Base-by-base conservation (phyloP, 2,888 invertebrate species). In the Morinoia aosen region DNA sequence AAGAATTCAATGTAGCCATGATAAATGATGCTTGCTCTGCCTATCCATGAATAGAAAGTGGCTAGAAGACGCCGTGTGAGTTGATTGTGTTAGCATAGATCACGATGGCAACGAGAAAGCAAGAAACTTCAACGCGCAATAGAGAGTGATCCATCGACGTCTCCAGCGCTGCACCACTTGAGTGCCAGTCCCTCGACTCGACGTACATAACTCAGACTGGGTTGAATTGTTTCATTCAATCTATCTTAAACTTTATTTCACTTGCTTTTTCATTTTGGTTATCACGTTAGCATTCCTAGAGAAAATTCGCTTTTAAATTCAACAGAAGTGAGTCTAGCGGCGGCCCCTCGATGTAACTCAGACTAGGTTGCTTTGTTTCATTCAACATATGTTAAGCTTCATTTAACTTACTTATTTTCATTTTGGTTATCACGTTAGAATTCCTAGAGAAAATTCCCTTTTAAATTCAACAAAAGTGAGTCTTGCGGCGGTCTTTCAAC, bases 11-110 rank as follows among this genome's bases (percentile, higher is more conserved):
- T 93, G 93, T 57, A 93, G 93, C 93, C 57, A 93, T 57, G 93
- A 93, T 93, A 93, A 93, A 93, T 93, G 93, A 93, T 57, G 48
- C 93, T 93, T 93, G 48, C 93, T 93, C 57, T 39, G 93, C 93
- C 39, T 58, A 93, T 93, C 57, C 93, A 93, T 93, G 93, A 56
- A 93, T 93, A 93, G 93, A 57, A 93, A 93, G 56, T 90, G 90
- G 90, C 90, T 90, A 48, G 90, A 40, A 48, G 39, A 48, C 14
- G 14, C 40, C 90, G 40, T 90, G 90, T 90, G 90, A 48, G 40
- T 90, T 33, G 90, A 90, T 90, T 90, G 90, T 90, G 57, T 93
- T 93, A 93, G 93, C 93, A 93, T 57, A 93, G 93, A 57, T 57
- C 93, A 56, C 57, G 93, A 56, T 93, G 57, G 56, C 76, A 76